These are phyloP conservation scores for Eidolon dupreanum DNA, from an alignment of 2,797 vertebrate species.

Conservation along the genomic window DNA sequence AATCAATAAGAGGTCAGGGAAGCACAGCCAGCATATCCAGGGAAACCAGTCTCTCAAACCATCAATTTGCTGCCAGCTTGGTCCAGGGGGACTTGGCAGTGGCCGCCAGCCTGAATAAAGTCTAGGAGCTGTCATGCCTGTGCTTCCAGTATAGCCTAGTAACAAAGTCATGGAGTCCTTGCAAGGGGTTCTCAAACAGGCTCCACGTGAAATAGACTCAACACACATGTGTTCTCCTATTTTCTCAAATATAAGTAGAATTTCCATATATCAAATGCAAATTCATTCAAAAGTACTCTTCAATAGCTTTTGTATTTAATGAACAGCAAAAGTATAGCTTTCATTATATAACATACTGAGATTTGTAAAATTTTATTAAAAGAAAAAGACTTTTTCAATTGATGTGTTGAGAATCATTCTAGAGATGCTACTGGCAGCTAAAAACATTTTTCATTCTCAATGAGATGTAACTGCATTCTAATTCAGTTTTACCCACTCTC, in stretches of 20 bases:
- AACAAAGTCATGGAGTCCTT: background rate
- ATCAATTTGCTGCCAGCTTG: background rate
- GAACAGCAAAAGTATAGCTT: background rate
- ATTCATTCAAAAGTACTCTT: background rate
- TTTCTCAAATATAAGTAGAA: background rate
- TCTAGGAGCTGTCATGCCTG: background rate
- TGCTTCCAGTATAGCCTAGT: background rate
- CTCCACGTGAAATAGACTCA: background rate
- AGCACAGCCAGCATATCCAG: background rate
- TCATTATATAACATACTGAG: background rate
- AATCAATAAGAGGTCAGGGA: background rate
- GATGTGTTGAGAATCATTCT: background rate
- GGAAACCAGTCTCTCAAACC: background rate
- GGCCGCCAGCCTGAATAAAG: background rate
- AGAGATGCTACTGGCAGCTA: background rate
- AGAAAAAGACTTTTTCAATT: background rate
- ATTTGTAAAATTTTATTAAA: background rate
- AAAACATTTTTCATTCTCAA: background rate
- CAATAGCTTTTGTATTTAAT: background rate
- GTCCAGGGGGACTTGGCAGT: background rate
- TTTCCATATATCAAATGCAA: background rate
- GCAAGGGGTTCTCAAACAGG: background rate
- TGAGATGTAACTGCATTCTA: background rate
- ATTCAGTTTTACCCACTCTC: background rate
- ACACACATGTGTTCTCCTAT: background rate